Conservation (phyloP, 2,113 vertebrate genomes). For the Amblyopsis rosae region DNA sequence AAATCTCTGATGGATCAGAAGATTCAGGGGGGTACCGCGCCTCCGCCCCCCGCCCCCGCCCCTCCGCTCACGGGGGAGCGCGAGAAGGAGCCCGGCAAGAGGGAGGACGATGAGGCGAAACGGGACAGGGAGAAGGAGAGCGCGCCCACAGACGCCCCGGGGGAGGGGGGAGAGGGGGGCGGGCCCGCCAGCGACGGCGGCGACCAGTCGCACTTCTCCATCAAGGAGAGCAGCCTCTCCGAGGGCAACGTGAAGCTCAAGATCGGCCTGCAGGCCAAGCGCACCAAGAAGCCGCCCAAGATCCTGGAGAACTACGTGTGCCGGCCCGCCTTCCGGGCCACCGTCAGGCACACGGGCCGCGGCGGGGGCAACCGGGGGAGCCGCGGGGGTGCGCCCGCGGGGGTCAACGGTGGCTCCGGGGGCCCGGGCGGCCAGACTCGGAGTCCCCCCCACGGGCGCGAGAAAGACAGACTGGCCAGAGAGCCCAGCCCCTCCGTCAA, state of each 20-base stretch:
- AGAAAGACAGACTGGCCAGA: conserved; percentile 57
- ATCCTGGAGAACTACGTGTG: conserved; percentile 98
- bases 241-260: conserved; percentile 96
- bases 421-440: conserved; percentile 47
- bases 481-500: conserved; percentile 68
- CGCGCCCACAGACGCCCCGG: background rate
- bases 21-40: conserved; percentile 72
- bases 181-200: conserved; percentile 36
- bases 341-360: conserved; percentile 77
- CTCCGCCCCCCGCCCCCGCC: conserved; percentile 71
- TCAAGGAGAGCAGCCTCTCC: conserved; percentile 92
- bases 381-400: conserved; percentile 46
- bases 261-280: conserved; percentile 94
- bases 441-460: conserved; percentile 63
- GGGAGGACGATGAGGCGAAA: conserved; percentile 60
- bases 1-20: conserved; percentile 78
- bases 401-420: conserved; percentile 36
- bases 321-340: conserved; percentile 93
- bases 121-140: conserved; percentile 56
- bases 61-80: conserved; percentile 64
- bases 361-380: conserved; percentile 63
- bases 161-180: conserved; percentile 73
- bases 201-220: conserved; percentile 88
- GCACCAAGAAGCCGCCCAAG: conserved; percentile 97
- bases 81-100: conserved; percentile 75